Evolutionary conservation across 2,888 invertebrate species (phyloP).

Genomic region (Therioaphis trifolii): DNA sequence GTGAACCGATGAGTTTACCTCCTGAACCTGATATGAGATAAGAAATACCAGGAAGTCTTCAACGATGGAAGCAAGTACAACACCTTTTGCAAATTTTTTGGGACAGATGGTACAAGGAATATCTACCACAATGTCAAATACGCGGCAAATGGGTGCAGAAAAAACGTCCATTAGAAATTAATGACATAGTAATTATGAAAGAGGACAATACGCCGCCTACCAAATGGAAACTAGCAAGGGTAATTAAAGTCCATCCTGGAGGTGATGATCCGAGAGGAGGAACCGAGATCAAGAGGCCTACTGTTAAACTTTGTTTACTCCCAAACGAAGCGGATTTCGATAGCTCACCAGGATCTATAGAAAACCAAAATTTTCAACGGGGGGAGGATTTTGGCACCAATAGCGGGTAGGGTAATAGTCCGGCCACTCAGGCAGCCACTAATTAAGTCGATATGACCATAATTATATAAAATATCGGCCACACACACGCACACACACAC

Average conservation of each 20-base stretch:
- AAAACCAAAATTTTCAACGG: constrained; percentile 1
- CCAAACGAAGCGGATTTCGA: background rate
- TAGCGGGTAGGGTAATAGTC: too few species aligned
- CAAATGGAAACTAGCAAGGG: constrained; percentile 66
- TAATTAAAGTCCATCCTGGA: constrained; percentile 66
- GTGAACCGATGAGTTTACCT: constrained; percentile 60
- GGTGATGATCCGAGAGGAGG: constrained; percentile 65
- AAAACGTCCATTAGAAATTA: background rate
- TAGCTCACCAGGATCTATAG: background rate
- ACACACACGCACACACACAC: too few species aligned
- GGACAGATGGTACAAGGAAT: constrained; percentile 65
- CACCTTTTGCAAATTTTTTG: constrained; percentile 63
- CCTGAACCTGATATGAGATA: constrained; percentile 63
- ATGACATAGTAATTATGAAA: constrained; percentile 66
- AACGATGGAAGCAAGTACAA: constrained; percentile 64
- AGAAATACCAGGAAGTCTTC: constrained; percentile 51
- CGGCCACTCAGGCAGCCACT: too few species aligned
- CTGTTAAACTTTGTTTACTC: background rate
- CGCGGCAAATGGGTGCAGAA: constrained; percentile 55
- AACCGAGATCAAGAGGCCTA: background rate
- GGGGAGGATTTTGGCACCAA: background rate
- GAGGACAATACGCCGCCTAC: constrained; percentile 65
- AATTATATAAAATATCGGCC: too few species aligned
- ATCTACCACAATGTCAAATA: constrained; percentile 64
- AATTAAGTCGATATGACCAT: too few species aligned